These are phyloP conservation scores for Belgica antarctica DNA, from an alignment of 2,888 invertebrate genomes.

Conservation along the genomic window DNA sequence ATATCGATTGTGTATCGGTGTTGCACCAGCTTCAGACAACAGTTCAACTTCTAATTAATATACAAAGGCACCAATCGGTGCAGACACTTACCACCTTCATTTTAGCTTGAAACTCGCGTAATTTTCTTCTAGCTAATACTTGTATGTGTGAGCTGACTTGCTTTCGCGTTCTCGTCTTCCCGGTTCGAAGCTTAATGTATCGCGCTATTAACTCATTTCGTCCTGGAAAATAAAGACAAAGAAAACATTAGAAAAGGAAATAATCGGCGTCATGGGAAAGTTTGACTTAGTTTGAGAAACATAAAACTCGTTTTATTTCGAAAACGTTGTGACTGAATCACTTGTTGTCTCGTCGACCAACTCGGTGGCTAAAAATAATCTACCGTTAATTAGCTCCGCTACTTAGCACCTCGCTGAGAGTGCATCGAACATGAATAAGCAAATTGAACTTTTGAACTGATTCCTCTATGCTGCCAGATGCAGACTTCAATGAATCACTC, in stretches of 20 bases:
- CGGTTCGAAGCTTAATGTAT: slow-evolving; percentile 98
- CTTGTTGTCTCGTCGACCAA: neutral
- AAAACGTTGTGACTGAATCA: too few species aligned
- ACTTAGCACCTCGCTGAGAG: neutral
- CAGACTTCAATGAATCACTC: neutral
- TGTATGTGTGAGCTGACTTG: slow-evolving; percentile 99
- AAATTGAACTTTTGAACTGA: too few species aligned
- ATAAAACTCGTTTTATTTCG: too few species aligned
- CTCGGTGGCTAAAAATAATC: neutral
- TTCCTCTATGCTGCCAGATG: too few species aligned
- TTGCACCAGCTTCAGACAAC: too few species aligned
- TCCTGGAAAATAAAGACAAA: too few species aligned
- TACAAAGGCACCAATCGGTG: neutral
- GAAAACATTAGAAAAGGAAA: slow-evolving; percentile 36
- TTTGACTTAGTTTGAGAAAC: neutral
- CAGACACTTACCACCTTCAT: slow-evolving; percentile 84
- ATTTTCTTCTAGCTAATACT: slow-evolving; percentile 96
- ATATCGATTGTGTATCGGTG: too few species aligned
- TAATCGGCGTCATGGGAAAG: neutral
- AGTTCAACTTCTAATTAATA: neutral
- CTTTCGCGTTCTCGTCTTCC: slow-evolving; percentile 98
- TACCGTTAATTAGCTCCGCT: neutral
- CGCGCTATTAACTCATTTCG: slow-evolving; percentile 99
- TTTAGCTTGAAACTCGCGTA: slow-evolving; percentile 97
- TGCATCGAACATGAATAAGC: neutral